A percentile compares a stretch with the other conserved stretches of the same genome.
Evolutionary conservation across 2,888 invertebrate genomes (phyloP).

Genomic region (Hybos culiciformis): DNA sequence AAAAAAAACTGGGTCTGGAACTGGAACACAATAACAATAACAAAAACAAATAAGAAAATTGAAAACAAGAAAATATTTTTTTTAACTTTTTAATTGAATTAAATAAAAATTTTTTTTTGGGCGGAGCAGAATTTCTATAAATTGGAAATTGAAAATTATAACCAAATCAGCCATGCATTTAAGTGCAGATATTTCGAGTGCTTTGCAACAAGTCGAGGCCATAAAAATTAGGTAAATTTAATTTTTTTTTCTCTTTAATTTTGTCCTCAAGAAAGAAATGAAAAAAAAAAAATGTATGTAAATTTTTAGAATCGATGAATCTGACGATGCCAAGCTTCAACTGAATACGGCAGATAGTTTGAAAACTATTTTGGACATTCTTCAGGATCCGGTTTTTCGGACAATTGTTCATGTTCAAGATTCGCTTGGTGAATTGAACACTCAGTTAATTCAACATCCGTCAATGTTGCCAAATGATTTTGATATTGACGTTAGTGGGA

Average conservation of each 20-base stretch:
- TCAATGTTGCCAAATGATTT: slow-evolving; percentile 88
- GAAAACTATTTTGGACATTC: slow-evolving; percentile 64
- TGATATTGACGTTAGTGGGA: slow-evolving; percentile 74
- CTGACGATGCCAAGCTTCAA: slow-evolving; percentile 70
- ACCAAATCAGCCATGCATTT: slow-evolving; percentile 35
- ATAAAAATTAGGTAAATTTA: too few relatives aligned
- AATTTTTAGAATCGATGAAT: slow-evolving; percentile 74
- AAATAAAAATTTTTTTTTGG: neutral
- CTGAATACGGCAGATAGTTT: slow-evolving; percentile 59
- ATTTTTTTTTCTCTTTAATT: too few relatives aligned
- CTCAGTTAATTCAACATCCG: slow-evolving; percentile 78
- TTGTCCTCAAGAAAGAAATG: too few relatives aligned
- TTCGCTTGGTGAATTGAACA: slow-evolving; percentile 73
- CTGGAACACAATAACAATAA: neutral
- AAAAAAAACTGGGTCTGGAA: too few relatives aligned
- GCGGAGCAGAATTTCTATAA: too few relatives aligned
- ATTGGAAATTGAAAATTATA: neutral
- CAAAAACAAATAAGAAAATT: neutral
- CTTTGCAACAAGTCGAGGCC: slow-evolving; percentile 75
- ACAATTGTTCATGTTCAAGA: slow-evolving; percentile 86
- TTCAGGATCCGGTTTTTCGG: slow-evolving; percentile 82
- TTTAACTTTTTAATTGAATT: neutral
- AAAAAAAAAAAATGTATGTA: too few relatives aligned
- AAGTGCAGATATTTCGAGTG: slow-evolving; percentile 66
- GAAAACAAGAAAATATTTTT: neutral